These are phyloP conservation scores for Drosophila aff. DNA, from an alignment of 1,140 invertebrate species.

Conservation along the genomic window DNA sequence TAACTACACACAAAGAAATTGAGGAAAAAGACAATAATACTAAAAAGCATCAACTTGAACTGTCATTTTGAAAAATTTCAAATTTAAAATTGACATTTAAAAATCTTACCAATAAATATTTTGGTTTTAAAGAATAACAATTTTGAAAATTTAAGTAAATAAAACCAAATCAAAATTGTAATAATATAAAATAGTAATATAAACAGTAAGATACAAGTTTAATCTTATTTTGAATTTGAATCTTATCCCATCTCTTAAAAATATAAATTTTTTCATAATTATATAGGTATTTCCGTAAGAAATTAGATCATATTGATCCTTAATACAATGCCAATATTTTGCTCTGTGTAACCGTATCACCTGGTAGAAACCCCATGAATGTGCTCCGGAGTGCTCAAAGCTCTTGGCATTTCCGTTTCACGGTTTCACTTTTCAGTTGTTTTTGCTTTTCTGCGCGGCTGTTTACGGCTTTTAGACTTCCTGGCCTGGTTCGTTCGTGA, in stretches of 20 bases:
- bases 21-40: too few relatives aligned
- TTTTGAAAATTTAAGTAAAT: background rate
- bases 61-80: background rate
- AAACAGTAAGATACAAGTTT: too few relatives aligned
- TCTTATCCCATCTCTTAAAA: too few relatives aligned
- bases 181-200: too few relatives aligned
- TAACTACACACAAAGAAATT: background rate
- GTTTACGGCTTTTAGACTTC: constrained; percentile 64
- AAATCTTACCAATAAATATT: background rate
- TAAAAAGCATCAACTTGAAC: background rate
- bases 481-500: constrained; percentile 71
- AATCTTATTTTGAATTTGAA: too few relatives aligned
- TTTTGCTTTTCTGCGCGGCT: constrained; percentile 11
- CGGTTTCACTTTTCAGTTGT: constrained; percentile 27
- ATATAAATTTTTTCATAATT: too few relatives aligned
- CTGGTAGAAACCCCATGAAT: constrained; percentile 38
- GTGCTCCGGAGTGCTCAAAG: constrained; percentile 43
- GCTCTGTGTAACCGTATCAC: constrained; percentile 1
- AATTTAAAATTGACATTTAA: background rate
- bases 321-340: background rate
- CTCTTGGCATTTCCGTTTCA: constrained; percentile 74
- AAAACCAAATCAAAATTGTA: background rate
- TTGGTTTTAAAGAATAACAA: background rate
- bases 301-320: too few relatives aligned
- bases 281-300: too few relatives aligned